phyloP scores from a whole-genome alignment of 37 sponge, comb jelly and placozoan species.

The Crambe crambe region DNA sequence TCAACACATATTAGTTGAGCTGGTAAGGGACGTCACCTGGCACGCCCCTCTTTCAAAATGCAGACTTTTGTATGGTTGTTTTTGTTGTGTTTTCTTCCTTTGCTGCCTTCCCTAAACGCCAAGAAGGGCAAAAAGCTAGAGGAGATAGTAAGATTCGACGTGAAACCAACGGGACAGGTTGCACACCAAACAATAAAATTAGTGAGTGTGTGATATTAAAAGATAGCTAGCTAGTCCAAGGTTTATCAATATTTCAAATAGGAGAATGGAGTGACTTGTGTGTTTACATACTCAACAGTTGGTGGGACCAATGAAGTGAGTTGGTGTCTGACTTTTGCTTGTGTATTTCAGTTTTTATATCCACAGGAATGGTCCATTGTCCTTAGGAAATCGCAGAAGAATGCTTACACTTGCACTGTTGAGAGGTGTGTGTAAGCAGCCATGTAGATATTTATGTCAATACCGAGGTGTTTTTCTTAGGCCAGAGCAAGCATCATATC shows the following conservation, averaged over 20 bases:
- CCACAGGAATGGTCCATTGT: constrained; percentile 53
- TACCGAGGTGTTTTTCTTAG: neutral
- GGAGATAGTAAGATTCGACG: constrained; percentile 40
- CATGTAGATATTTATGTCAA: neutral
- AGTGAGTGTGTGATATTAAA: constrained; percentile 58
- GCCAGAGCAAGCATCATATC: constrained; percentile 69
- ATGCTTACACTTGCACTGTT: constrained; percentile 36
- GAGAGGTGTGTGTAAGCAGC: constrained; percentile 38
- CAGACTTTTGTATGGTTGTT: neutral
- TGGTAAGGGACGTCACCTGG: no score
- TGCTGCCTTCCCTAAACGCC: neutral
- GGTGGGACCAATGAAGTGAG: constrained; percentile 82
- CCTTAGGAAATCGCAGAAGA: constrained; percentile 12
- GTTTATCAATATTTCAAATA: neutral
- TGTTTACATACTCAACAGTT: constrained; percentile 72
- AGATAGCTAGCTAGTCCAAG: neutral
- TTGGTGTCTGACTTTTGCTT: neutral
- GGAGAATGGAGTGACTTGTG: constrained; percentile 64
- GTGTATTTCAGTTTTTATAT: no score
- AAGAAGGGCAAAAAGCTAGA: constrained; percentile 27
- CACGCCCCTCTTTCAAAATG: neutral
- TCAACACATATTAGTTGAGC: no score
- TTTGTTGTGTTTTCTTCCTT: neutral
- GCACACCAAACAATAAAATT: constrained; percentile 40
- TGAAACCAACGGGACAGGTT: constrained; percentile 66